phyloP scores from a whole-genome alignment of 2,888 invertebrate genomes.

The Bombyx huttoni region DNA sequence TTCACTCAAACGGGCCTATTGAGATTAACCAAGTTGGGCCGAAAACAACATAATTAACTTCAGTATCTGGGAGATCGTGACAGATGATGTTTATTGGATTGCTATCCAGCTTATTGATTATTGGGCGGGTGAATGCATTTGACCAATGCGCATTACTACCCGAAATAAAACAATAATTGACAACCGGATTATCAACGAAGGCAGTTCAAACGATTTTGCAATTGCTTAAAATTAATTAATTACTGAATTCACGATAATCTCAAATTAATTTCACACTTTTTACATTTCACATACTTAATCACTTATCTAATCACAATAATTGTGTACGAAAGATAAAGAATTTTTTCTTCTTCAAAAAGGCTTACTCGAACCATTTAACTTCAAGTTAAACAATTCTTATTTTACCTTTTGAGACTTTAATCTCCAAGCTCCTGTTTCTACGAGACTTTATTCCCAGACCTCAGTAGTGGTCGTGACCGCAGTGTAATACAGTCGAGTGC shows the following conservation, averaged over 20 bases:
- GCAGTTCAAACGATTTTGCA: not conserved
- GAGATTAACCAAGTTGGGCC: conserved; percentile 39
- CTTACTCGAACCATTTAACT: no score
- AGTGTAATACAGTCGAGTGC: conserved; percentile 17
- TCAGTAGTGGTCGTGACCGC: conserved; percentile 1
- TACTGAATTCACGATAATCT: no score
- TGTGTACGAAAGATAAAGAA: no score
- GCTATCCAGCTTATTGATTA: conserved; percentile 22
- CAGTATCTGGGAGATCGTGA: conserved; percentile 19
- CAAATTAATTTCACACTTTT: no score
- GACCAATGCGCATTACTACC: not conserved
- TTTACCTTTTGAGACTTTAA: conserved; percentile 7
- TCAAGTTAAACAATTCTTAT: not conserved
- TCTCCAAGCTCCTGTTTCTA: conserved; percentile 3
- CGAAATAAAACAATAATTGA: not conserved
- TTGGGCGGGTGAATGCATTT: not conserved
- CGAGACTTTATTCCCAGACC: conserved; percentile 4
- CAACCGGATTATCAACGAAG: not conserved
- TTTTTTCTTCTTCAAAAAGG: no score
- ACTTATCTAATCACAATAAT: no score
- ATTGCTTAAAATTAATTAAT: not conserved
- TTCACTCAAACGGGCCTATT: conserved; percentile 29
- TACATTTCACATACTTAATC: no score
- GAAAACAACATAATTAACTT: conserved; percentile 46
- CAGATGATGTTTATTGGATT: conserved; percentile 29